phyloP scores from a whole-genome alignment of 2,113 vertebrate genomes.

The Nothoprocta pentlandii region DNA sequence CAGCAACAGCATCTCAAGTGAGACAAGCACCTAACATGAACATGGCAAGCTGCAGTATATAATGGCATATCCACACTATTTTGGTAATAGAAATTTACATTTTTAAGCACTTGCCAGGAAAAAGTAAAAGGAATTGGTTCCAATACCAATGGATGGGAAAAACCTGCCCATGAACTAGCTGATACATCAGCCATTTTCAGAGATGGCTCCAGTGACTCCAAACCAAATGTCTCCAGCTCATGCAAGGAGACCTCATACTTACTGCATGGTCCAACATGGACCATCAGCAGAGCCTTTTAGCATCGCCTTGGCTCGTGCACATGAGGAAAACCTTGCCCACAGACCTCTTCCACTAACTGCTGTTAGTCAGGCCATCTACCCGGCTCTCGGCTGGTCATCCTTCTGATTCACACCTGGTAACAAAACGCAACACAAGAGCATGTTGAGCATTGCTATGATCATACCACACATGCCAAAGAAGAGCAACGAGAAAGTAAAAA shows the following conservation, averaged over 20 bases:
- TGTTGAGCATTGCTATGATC: accelerated
- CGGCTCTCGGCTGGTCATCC: not conserved
- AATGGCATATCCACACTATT: not conserved
- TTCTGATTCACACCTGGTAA: not conserved
- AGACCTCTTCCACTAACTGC: not conserved
- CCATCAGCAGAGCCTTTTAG: not conserved
- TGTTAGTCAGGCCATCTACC: not conserved
- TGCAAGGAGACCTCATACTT: not conserved
- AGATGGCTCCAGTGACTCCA: not conserved
- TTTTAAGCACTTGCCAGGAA: not conserved
- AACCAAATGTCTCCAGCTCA: not conserved
- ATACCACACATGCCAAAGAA: not conserved
- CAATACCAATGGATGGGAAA: not conserved
- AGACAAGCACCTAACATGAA: not conserved
- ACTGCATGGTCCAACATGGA: not conserved
- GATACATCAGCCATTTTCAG: accelerated
- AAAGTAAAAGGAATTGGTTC: not conserved
- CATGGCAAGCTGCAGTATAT: not conserved
- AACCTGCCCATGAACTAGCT: not conserved
- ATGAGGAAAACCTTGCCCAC: accelerated
- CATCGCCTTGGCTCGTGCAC: accelerated
- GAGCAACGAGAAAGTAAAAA: not conserved
- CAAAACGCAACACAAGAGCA: not conserved
- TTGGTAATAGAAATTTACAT: not conserved
- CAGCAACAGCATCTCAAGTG: not conserved